Base-by-base conservation (phyloP, 2,888 invertebrate genomes). In the Oscheius sp. region DNA sequence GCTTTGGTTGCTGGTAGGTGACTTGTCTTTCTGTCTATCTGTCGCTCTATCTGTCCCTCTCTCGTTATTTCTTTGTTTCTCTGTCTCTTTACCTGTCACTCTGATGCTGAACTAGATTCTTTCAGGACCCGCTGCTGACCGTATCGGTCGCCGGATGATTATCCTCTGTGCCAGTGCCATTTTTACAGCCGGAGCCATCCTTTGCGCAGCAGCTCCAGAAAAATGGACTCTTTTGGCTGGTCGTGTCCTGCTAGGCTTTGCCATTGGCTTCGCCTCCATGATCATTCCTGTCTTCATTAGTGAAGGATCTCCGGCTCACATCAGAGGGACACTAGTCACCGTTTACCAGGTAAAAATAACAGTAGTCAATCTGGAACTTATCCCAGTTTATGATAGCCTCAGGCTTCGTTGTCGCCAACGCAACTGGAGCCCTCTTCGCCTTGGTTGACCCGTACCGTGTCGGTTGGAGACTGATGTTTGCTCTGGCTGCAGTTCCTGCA, bases 391-490 rank as follows among this genome's bases (percentile, higher is more conserved):
- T 82, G 82, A 82, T 82, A 50, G 91, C 92, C 3, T 90, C 90
- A n/a, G 92, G 92, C 32, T 91, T 92, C 87, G 90, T 91, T 78
- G 81, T 91, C 2, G 91, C 92, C n/a, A 90, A 91, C 78, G 84
- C 92, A 4, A 78, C 89, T 57, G 91, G 90, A 78, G 92, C 91
- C 13, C 87, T 87, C 1, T 91, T 92, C 84, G 90, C 91, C 75
- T 90, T 90, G 73, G 88, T 90, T 74, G 84, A 85, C 29, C 80
- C 86, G 0, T 76, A 80, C 53, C 82, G 83, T 11, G 85, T 90
- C 77, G 92, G 92, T 21, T 92, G 92, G 92, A 90, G 91, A 81
- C 90, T 90, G 77, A 92, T 92, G 92, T 87, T 92, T 53, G 92
- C 91, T 0, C 83, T 92, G 11, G 91, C 91, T 5, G 91, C 90